Base-by-base conservation (phyloP, 1,140 invertebrate genomes). In the Drosophila trapezifrons region DNA sequence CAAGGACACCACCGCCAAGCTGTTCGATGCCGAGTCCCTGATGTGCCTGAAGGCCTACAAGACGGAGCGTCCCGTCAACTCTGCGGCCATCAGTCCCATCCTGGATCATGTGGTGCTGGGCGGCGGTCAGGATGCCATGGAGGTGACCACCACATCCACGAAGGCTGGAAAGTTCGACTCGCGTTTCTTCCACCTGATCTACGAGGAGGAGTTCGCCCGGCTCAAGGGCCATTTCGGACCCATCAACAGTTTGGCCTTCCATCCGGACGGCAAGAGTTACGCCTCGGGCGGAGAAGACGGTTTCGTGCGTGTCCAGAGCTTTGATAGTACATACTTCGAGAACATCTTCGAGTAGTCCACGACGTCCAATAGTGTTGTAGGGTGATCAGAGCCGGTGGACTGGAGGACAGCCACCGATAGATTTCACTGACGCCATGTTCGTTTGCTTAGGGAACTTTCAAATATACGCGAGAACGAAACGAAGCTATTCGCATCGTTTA, bases 141-240 rank as follows among this genome's bases (percentile, higher is more conserved):
- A 99, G 91, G 99, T 99, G 55, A 99, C 99, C 37, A 99, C 98
- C 7, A 99, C 98, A 0, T 98, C 98, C 0, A 96, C 98, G 1
- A 95, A 97, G 79, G 95, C 97, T 62, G 99, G 99, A 25, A 99
- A 99, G 94, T 99, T 99, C 91, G 99, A 99, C 92, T 98, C 99
- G 4, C 94, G 98, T 47, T 99, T 99, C 93, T 99, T 97, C 94
- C 98, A 99, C 93, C 92, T 99, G 46, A 96, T 99, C n/a, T 99
- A 99, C 92, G 99, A 99, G 93, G 98, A 99, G 93, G 99, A 99
- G 93, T 99, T 99, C 93, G 99, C 96, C 0, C 93, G 98, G 58
- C 96, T 99, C 0, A 99, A 99, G 92, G 99, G 98, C 52, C 99
- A 99, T 93, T 99, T 99, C 92, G 99, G 99, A 82, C 99, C 99